These are phyloP conservation scores for Anableps anableps DNA, from an alignment of 2,797 vertebrate genomes.

Conservation along the genomic window DNA sequence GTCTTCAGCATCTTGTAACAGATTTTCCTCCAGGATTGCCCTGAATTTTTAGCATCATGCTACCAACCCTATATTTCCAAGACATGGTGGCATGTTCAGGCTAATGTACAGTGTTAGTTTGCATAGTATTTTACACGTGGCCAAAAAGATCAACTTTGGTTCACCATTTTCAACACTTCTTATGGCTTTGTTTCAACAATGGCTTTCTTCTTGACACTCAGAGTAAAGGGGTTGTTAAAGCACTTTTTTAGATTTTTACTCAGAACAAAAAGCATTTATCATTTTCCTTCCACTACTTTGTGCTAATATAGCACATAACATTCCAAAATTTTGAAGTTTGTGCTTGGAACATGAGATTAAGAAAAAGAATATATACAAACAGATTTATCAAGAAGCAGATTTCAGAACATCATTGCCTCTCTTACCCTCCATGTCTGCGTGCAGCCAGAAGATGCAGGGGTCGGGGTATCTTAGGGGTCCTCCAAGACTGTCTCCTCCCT, in stretches of 20 bases:
- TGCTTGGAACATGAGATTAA: too few relatives aligned
- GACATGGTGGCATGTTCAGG: background rate
- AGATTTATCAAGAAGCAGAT: background rate
- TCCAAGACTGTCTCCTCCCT: constrained; percentile 88
- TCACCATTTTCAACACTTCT: background rate
- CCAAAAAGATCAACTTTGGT: background rate
- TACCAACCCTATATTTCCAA: background rate
- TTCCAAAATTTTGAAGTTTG: background rate
- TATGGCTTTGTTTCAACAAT: background rate
- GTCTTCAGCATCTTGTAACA: background rate
- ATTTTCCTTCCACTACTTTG: background rate
- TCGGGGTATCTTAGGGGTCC: constrained; percentile 90
- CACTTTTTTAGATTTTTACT: constrained; percentile 1
- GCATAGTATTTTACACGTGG: background rate
- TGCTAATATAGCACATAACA: too few relatives aligned
- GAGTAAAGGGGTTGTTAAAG: background rate
- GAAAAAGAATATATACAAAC: background rate
- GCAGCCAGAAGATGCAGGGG: constrained; percentile 94
- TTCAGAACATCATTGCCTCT: background rate
- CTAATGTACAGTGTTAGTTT: background rate
- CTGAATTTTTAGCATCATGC: background rate
- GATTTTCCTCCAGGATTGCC: background rate
- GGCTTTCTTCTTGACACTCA: background rate
- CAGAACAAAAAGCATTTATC: background rate
- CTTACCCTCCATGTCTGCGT: constrained; percentile 88